A percentile compares a stretch with the other conserved stretches of the same genome.
Evolutionary conservation across 2,797 vertebrate genomes (phyloP).

Genomic region (Xenentodon cancila): DNA sequence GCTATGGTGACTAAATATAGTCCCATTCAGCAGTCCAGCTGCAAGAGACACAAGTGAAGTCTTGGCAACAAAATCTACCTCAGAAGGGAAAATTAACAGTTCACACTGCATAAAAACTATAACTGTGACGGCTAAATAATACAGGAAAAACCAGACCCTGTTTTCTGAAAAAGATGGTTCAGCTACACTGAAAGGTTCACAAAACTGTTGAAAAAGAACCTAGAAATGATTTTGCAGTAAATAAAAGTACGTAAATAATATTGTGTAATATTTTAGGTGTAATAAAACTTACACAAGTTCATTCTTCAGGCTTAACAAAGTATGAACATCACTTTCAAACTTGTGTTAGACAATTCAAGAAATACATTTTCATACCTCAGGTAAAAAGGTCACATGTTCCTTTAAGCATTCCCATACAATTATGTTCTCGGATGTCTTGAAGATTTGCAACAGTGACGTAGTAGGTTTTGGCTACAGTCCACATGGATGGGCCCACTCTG

Average conservation of each 20-base stretch:
- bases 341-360: background rate
- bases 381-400: too few relatives aligned
- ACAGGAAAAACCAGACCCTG: constrained; percentile 9
- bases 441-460: background rate
- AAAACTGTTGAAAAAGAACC: constrained; percentile 21
- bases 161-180: constrained; percentile 20
- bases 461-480: background rate
- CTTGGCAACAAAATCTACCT: background rate
- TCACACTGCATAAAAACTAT: constrained; percentile 1
- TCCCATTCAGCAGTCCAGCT: constrained; percentile 26
- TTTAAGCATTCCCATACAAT: too few relatives aligned
- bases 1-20: constrained; percentile 32
- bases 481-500: background rate
- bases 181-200: background rate
- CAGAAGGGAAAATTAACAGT: background rate
- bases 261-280: constrained; percentile 29
- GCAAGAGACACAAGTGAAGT: constrained; percentile 22
- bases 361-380: too few relatives aligned
- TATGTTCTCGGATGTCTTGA: too few relatives aligned
- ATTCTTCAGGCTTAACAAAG: background rate
- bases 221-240: constrained; percentile 5
- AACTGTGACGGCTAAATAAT: background rate
- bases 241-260: background rate
- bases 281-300: constrained; percentile 68
- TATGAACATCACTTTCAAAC: constrained; percentile 19